These are phyloP conservation scores for Theonella swinhoei DNA, from an alignment of 37 sponge, comb jelly and placozoan species.

Conservation along the genomic window DNA sequence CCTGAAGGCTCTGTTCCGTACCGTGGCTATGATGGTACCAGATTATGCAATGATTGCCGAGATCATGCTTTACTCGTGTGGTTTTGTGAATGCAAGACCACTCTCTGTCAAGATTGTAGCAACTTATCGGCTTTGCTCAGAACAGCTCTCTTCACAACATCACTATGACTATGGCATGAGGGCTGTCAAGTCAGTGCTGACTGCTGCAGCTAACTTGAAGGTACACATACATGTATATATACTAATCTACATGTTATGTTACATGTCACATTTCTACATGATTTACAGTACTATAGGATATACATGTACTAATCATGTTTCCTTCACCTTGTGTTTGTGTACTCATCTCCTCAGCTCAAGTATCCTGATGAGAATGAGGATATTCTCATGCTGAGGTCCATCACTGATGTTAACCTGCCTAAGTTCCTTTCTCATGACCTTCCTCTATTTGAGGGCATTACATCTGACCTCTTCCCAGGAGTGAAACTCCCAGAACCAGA, in stretches of 20 bases:
- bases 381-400: slow-evolving; percentile 93
- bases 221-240: background rate
- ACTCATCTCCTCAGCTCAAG: slow-evolving; percentile 57
- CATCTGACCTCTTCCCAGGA: slow-evolving; percentile 97
- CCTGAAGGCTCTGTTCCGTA: slow-evolving; percentile 96
- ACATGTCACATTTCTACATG: no score
- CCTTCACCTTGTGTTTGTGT: background rate
- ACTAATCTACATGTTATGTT: background rate
- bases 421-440: slow-evolving; percentile 97
- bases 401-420: slow-evolving; percentile 97
- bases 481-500: slow-evolving; percentile 94
- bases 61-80: slow-evolving; percentile 98
- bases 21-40: slow-evolving; percentile 99
- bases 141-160: slow-evolving; percentile 98
- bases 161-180: slow-evolving; percentile 99
- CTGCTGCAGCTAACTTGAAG: slow-evolving; percentile 98
- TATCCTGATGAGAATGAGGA: slow-evolving; percentile 98
- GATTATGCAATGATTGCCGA: slow-evolving; percentile 99
- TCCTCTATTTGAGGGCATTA: slow-evolving; percentile 96
- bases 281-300: no score
- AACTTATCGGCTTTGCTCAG: slow-evolving; percentile 98
- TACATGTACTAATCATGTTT: background rate
- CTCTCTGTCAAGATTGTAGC: slow-evolving; percentile 99
- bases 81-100: slow-evolving; percentile 96
- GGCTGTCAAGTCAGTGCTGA: slow-evolving; percentile 99